Conservation (phyloP, 1,140 invertebrate species). For the Neotoxoptera formosana region DNA sequence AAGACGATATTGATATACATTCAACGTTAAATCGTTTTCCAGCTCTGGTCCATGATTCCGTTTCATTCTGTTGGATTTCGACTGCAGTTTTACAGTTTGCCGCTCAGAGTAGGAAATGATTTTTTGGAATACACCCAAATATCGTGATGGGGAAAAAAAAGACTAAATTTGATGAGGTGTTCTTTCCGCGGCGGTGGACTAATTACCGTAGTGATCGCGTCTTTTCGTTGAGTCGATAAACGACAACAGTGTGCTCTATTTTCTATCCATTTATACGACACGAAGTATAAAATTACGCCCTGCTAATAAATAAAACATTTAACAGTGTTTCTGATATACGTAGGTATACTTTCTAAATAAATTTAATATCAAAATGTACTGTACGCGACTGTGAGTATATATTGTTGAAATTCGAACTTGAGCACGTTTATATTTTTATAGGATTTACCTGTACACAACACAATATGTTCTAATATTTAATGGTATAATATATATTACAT, state of each 20-base stretch:
- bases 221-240: background rate
- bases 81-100: background rate
- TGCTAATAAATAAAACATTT: background rate
- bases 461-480: background rate
- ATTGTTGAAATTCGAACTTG: background rate
- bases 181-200: conserved; percentile 3
- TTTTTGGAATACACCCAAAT: conserved; percentile 8
- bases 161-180: background rate
- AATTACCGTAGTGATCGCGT: conserved; percentile 11
- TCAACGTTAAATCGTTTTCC: background rate
- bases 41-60: background rate
- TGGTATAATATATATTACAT: background rate
- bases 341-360: background rate
- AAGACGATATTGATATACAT: background rate
- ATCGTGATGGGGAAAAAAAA: background rate
- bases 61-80: background rate
- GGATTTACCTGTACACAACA: background rate
- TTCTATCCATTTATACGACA: background rate
- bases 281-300: background rate
- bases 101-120: background rate
- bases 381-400: background rate
- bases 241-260: background rate
- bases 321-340: background rate
- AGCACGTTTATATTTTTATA: background rate
- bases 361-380: background rate